Evolutionary conservation across 2,888 invertebrate genomes (phyloP), one percentile per base, ranked within the genome.

Genomic region (Rhamphomyia laevipes): DNA sequence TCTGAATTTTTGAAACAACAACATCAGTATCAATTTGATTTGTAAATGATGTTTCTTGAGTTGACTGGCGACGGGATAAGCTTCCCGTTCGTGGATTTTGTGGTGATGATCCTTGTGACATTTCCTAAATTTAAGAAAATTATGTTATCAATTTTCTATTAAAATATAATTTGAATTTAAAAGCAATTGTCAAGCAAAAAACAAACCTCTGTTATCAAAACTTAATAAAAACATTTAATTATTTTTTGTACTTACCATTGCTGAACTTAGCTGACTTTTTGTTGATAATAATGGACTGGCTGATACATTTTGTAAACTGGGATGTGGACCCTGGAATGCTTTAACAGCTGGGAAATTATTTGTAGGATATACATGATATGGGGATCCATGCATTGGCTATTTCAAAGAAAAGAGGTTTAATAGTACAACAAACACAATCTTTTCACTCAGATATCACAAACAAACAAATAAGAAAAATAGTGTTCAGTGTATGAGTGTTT

Each of bases 1-100:
- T 81, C 60, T 84, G 81, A 58, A 90, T 86, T 70, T 86, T 89
- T 38, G 81, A 74, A 13, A 88, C 86, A 50, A 84, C 76, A 9
- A 82, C 79, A 58, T 88, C 87, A 1, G 80, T 78, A 54, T 86
- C 84, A 9, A 75, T 73, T 46, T 75, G 77, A 52, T 79, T 75
- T 1, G 75, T 76, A 50, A 77, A 73, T 45, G 80, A 76, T 4
- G 82, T 80, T 61, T 85, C 84, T 58, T 80, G 78, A 52, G 74
- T 51, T 35, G 67, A 67, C 37, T 67, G 65, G 11, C 67, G 67
- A 1, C 65, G 61, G 2, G 53, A 35, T 56, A 67, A 58, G 49
- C 61, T 67, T 3, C 61, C 60, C 3, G 63, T 58, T 2, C 65
- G 66, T 16, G 64, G 57, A 17, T 61, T 60, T 51, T 61, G 62